Evolutionary conservation across 2,113 vertebrate genomes (phyloP).

Genomic region (Theristicus caerulescens): DNA sequence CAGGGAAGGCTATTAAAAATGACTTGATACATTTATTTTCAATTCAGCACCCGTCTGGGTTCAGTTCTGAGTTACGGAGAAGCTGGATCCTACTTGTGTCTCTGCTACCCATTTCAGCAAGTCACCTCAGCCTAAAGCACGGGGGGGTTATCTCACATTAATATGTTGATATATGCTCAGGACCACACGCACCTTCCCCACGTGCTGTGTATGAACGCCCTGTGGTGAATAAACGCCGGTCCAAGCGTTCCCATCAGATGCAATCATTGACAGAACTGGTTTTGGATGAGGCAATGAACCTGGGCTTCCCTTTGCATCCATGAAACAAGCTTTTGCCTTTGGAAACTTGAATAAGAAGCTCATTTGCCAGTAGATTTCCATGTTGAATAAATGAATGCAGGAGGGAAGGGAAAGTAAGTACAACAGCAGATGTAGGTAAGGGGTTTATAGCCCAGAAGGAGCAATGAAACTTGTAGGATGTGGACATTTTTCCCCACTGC

Average conservation of each 20-base stretch:
- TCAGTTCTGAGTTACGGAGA: neutral
- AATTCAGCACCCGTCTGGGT: neutral
- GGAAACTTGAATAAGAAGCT: neutral
- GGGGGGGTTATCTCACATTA: neutral
- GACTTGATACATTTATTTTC: neutral
- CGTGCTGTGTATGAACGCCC: neutral
- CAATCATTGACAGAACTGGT: neutral
- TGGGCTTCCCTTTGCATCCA: neutral
- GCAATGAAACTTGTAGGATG: neutral
- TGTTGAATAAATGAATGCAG: neutral
- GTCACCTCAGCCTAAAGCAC: neutral
- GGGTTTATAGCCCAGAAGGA: neutral
- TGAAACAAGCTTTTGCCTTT: neutral
- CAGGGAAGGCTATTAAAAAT: neutral
- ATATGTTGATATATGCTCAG: neutral
- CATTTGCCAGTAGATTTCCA: neutral
- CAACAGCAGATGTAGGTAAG: neutral
- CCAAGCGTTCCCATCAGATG: neutral
- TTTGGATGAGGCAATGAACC: neutral
- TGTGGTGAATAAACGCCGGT: neutral
- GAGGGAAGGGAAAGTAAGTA: neutral
- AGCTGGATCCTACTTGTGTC: neutral
- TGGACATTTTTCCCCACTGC: neutral
- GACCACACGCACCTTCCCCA: rapidly evolving
- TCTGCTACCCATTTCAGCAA: neutral